Evolutionary conservation across 92 coral and sea anemone genomes (phyloP).

Genomic region (Pocillopora grandis): DNA sequence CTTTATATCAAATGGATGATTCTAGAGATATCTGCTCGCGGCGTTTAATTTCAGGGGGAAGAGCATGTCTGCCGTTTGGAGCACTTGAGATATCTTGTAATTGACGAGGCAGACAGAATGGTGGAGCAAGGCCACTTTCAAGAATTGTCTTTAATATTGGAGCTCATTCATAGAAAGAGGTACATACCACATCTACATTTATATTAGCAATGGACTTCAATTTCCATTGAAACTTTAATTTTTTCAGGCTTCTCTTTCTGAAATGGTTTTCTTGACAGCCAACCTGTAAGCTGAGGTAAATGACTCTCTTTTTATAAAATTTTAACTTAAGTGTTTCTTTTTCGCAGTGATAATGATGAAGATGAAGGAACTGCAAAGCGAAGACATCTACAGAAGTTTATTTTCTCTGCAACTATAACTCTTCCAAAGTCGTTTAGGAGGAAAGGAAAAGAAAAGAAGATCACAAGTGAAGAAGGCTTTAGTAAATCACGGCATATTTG

Average conservation of each 20-base stretch:
- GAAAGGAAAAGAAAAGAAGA: slow-evolving; percentile 63
- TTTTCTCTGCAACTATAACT: slow-evolving; percentile 95
- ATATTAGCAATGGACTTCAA: not conserved
- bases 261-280: too few relatives aligned
- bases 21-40: too few relatives aligned
- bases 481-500: slow-evolving; percentile 43
- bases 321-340: not conserved
- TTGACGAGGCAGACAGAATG: slow-evolving; percentile 99
- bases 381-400: slow-evolving; percentile 79
- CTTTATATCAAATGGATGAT: too few relatives aligned
- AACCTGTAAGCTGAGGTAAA: too few relatives aligned
- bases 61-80: slow-evolving; percentile 71
- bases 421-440: slow-evolving; percentile 76
- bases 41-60: slow-evolving; percentile 60
- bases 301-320: too few relatives aligned
- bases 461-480: slow-evolving; percentile 61
- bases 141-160: slow-evolving; percentile 83
- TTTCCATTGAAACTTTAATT: too few relatives aligned
- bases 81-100: slow-evolving; percentile 77
- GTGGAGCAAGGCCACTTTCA: slow-evolving; percentile 94
- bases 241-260: too few relatives aligned
- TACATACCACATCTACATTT: too few relatives aligned
- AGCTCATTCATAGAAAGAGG: slow-evolving; percentile 56
- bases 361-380: slow-evolving; percentile 44
- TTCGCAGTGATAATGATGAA: not conserved